These are phyloP conservation scores for Muscicapa striata DNA, from an alignment of 2,797 vertebrate genomes.

Conservation along the genomic window DNA sequence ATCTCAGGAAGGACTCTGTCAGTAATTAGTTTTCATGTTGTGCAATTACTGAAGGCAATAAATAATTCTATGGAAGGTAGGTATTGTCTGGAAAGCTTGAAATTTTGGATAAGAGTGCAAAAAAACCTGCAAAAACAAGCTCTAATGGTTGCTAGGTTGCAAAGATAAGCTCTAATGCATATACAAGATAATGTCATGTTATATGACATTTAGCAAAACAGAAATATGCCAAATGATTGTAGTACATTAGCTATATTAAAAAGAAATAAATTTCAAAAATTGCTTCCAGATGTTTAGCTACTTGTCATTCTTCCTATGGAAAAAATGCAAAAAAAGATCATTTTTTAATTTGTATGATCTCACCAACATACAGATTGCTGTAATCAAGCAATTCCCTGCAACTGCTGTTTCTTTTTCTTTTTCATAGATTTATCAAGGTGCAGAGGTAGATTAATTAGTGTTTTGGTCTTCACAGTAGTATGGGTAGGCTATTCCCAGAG, in stretches of 20 bases:
- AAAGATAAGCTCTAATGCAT: not conserved
- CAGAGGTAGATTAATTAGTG: not conserved
- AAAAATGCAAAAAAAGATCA: not conserved
- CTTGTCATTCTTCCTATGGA: not conserved
- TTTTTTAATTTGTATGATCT: not conserved
- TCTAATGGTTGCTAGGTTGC: not conserved
- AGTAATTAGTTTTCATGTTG: not conserved
- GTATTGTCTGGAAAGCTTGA: not conserved
- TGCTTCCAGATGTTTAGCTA: not conserved
- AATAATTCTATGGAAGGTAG: not conserved
- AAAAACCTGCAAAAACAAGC: not conserved
- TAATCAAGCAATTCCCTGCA: not conserved
- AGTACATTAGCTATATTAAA: not conserved
- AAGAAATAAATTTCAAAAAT: not conserved
- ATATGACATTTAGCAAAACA: not conserved
- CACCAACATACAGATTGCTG: not conserved
- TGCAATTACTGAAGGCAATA: not conserved
- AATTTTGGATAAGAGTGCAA: not conserved
- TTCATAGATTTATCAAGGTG: not conserved
- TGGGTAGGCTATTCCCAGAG: not conserved
- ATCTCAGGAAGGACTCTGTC: not conserved
- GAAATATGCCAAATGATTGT: not conserved
- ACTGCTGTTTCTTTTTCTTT: not conserved
- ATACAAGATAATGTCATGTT: not conserved
- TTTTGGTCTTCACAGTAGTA: not conserved